Base-by-base conservation (phyloP, 2,888 invertebrate genomes). In the Plagodis pulveraria region DNA sequence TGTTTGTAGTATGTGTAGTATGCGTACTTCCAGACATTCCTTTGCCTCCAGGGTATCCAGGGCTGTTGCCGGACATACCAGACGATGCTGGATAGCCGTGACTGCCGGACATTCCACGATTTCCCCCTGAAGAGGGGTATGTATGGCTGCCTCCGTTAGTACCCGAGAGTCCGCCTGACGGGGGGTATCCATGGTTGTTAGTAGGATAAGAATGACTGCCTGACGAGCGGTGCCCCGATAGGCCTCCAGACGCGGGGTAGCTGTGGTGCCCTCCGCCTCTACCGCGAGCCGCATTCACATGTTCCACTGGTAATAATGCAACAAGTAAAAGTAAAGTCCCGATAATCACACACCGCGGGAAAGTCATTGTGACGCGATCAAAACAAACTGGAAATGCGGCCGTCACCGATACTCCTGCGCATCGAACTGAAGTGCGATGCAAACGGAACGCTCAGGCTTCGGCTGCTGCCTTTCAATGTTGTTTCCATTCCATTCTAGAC, bases 281-380 rank as follows among this genome's bases (percentile, higher is more conserved):
- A 41, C 74, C 63, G 49, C 67, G 58, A n/a, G 60, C 65, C 11
- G 62, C 67, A 61, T 51, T 69, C 61, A 67, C 67, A 64, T 63
- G 70, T 54, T 77, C 56, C 52, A 61, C 56, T 44, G 55, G 70
- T 34, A 72, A 50, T 43, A 73, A 62, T 0, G 72, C 70, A 63
- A 72, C 74, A 70, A 87, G 56, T 64, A 86, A 71, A 64, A 84
- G 7, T 48, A 59, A 58, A 59, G 80, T 78, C 68, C 80, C 83
- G 58, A 87, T 70, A 44, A 87, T 70, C 66, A 74, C 76, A 71
- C 76, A 80, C 69, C 75, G 75, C 40, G 70, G 66, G 41, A 71
- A 67, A 62, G 73, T 72, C 85, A 85, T 86, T 62, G 50, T 75
- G 66, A 56, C 67, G 58, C 49, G 60, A 60, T 70, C 56, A 56